Base-by-base conservation (phyloP, 2,797 vertebrate genomes). In the Mus caroli region DNA sequence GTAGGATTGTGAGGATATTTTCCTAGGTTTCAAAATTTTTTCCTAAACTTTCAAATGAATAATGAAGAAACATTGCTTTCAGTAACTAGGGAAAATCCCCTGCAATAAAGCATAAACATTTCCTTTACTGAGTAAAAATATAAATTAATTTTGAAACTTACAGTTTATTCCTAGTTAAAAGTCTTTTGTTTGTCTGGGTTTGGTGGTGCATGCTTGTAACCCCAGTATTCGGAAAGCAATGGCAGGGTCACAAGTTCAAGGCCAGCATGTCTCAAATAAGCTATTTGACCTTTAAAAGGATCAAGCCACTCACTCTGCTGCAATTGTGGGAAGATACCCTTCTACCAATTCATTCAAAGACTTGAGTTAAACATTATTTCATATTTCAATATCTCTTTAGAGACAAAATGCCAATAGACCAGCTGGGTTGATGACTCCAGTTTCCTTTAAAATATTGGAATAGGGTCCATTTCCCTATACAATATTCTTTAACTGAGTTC, bases 1-100 rank as follows among this genome's bases (percentile, higher is more conserved):
- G 10, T 77, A 7, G 22, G 78, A 92, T 64, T 94, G 14, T 71
- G 79, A 96, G 76, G 80, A 20, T 19, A 50, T 76, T 64, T 46
- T 40, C 20, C 17, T 62, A 71, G 26, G 7, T 94, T 96, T 96
- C 28, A 94, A 86, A 73, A 11, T 87, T 88, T 92, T 88, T 64
- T 11, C 11, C 50, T 82, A 60, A 94, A 69, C 77, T 97, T 96
- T n/a, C 26, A 92, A 92, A 95, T 46, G 62, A 89, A 89, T 31
- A 62, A 26, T 93, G 60, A 93, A 46, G 12, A 94, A 86, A 37
- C n/a, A 64, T 83, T 78, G 52, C 40, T 90, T 87, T 94, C 64
- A 85, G 13, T 86, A 86, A 43, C 83, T 79, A n/a, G 40, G 19
- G 24, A 14, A 1, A 46, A 56, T 60, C 19, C 2, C 20, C 7